Conservation (phyloP, 2,797 vertebrate species). For the Rhadinocentrus ornatus region DNA sequence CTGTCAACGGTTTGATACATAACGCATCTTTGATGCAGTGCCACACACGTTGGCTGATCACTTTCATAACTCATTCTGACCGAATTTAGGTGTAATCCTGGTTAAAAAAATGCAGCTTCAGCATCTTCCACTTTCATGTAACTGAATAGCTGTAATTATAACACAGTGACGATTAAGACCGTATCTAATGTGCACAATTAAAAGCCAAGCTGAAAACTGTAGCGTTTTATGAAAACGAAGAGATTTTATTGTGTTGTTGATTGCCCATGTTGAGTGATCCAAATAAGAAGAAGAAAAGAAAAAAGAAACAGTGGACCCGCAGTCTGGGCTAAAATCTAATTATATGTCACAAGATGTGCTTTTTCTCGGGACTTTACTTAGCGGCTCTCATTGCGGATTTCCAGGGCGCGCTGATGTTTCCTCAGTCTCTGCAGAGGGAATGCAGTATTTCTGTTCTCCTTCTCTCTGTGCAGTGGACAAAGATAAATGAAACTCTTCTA, state of each 20-base stretch:
- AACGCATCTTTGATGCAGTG: slow-evolving; percentile 40
- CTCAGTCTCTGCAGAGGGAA: slow-evolving; percentile 69
- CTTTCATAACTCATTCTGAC: slow-evolving; percentile 46
- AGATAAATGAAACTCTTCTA: slow-evolving; percentile 82
- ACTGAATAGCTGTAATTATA: background rate
- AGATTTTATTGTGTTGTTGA: background rate
- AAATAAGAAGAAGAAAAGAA: background rate
- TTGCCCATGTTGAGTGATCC: background rate
- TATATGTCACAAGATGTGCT: slow-evolving; percentile 17
- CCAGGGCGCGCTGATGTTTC: slow-evolving; percentile 42
- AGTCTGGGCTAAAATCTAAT: slow-evolving; percentile 14
- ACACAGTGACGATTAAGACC: background rate
- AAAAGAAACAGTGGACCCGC: background rate
- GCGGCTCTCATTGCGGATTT: slow-evolving; percentile 52
- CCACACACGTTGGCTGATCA: slow-evolving; percentile 36
- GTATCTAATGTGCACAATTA: background rate
- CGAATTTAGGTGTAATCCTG: slow-evolving; percentile 17
- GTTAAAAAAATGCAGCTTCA: background rate
- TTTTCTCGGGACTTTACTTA: slow-evolving; percentile 40
- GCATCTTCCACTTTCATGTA: background rate
- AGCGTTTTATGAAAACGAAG: background rate
- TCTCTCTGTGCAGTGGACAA: slow-evolving; percentile 68
- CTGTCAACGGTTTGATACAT: slow-evolving; percentile 58
- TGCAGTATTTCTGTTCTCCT: slow-evolving; percentile 72
- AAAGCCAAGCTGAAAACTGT: background rate